Conservation (phyloP, 2,113 vertebrate genomes). For the Glaucidium brasilianum region DNA sequence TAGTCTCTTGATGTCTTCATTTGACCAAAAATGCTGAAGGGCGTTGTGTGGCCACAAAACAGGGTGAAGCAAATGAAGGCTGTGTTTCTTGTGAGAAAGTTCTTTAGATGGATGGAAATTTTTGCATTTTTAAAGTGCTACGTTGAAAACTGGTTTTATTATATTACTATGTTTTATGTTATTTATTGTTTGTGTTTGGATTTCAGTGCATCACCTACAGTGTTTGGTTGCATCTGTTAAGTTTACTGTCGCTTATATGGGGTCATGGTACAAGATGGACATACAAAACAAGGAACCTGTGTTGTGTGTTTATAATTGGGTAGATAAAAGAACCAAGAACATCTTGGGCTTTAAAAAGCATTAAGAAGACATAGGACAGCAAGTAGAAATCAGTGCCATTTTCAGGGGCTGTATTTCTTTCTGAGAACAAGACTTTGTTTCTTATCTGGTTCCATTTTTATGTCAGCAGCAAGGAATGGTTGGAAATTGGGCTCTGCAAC, state of each 20-base stretch:
- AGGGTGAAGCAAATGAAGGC: background rate
- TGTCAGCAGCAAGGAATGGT: background rate
- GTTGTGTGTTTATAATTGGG: background rate
- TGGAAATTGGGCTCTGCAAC: background rate
- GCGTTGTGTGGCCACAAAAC: background rate
- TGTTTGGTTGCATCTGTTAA: background rate
- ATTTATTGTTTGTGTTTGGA: background rate
- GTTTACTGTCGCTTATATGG: background rate
- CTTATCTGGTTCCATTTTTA: background rate
- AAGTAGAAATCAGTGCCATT: background rate
- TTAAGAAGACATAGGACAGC: background rate
- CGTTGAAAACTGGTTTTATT: background rate
- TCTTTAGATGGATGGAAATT: background rate
- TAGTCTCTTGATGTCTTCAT: background rate
- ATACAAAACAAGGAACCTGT: background rate
- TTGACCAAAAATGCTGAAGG: background rate
- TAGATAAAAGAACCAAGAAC: background rate
- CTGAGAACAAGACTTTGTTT: background rate
- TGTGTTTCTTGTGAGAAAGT: background rate
- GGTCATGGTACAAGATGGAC: background rate
- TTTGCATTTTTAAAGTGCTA: background rate
- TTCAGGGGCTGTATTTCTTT: background rate
- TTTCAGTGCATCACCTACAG: background rate
- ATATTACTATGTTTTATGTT: background rate
- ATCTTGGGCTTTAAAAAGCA: background rate